Evolutionary conservation across 2,888 invertebrate genomes (phyloP).

Genomic region (Drosophila peninsularis): DNA sequence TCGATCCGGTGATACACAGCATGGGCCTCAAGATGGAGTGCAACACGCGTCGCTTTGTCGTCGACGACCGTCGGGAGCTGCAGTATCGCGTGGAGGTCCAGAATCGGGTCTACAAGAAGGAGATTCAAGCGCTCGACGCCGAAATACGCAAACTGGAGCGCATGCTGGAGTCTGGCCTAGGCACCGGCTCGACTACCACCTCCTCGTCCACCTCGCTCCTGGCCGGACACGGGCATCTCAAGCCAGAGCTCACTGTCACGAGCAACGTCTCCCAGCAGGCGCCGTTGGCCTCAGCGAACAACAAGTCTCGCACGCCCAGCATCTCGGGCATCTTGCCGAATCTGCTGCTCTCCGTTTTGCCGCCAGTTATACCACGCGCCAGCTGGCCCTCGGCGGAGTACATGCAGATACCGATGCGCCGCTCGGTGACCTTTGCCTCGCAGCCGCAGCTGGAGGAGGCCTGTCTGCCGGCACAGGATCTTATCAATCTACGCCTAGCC

Average conservation of each 20-base stretch:
- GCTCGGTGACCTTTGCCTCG: slow-evolving; percentile 88
- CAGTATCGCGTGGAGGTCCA: slow-evolving; percentile 95
- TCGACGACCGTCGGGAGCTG: slow-evolving; percentile 92
- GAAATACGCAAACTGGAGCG: slow-evolving; percentile 92
- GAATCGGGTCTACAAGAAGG: slow-evolving; percentile 94
- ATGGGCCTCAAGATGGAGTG: slow-evolving; percentile 95
- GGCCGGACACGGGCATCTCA: slow-evolving; percentile 65
- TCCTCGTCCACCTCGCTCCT: slow-evolving; percentile 85
- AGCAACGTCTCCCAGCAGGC: slow-evolving; percentile 67
- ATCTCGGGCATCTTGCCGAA: slow-evolving; percentile 89
- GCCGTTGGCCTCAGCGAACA: slow-evolving; percentile 41
- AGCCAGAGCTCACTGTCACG: slow-evolving; percentile 83
- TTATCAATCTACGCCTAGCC: slow-evolving; percentile 86
- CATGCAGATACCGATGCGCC: slow-evolving; percentile 86
- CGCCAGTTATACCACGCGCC: slow-evolving; percentile 90
- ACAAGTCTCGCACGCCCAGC: slow-evolving; percentile 87
- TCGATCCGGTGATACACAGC: slow-evolving; percentile 94
- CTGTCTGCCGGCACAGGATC: slow-evolving; percentile 87
- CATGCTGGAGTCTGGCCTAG: slow-evolving; percentile 87
- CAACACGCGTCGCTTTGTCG: slow-evolving; percentile 93
- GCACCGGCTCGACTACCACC: slow-evolving; percentile 86
- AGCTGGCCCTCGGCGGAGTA: slow-evolving; percentile 91
- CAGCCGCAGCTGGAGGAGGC: slow-evolving; percentile 88
- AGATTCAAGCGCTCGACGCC: slow-evolving; percentile 91
- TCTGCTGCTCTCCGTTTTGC: slow-evolving; percentile 89